Conservation (phyloP, 2,113 vertebrate species). For the Eonycteris spelaea region DNA sequence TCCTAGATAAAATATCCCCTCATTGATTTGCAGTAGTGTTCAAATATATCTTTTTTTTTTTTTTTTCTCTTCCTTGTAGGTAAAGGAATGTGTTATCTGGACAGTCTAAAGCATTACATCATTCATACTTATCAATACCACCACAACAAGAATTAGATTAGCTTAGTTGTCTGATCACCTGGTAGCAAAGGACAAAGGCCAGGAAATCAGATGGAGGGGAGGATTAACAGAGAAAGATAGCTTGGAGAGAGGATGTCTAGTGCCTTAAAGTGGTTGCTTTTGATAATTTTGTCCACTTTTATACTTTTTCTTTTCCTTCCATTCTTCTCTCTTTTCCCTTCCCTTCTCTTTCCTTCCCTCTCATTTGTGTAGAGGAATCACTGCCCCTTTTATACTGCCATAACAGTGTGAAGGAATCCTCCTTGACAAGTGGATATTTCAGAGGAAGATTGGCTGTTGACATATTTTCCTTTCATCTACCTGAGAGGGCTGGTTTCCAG, state of each 20-base stretch:
- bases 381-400: not conserved
- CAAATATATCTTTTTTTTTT: not conserved
- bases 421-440: not conserved
- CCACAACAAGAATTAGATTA: not conserved
- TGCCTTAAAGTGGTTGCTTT: not conserved
- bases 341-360: not conserved
- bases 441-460: not conserved
- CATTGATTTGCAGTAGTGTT: not conserved
- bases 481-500: not conserved
- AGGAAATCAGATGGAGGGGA: not conserved
- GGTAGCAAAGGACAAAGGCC: not conserved
- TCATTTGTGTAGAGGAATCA: not conserved
- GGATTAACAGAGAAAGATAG: not conserved
- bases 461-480: not conserved
- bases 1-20: not conserved
- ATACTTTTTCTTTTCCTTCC: not conserved
- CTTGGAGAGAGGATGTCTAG: not conserved
- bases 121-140: not conserved
- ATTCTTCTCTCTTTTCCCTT: not conserved
- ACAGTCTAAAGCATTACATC: not conserved
- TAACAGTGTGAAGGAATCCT: not conserved
- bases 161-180: not conserved
- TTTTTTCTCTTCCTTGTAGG: not conserved
- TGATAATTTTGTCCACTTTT: not conserved
- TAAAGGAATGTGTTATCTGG: not conserved